These are phyloP conservation scores for Grammatotria lemairii DNA, from an alignment of 2,113 vertebrate genomes.

Conservation along the genomic window DNA sequence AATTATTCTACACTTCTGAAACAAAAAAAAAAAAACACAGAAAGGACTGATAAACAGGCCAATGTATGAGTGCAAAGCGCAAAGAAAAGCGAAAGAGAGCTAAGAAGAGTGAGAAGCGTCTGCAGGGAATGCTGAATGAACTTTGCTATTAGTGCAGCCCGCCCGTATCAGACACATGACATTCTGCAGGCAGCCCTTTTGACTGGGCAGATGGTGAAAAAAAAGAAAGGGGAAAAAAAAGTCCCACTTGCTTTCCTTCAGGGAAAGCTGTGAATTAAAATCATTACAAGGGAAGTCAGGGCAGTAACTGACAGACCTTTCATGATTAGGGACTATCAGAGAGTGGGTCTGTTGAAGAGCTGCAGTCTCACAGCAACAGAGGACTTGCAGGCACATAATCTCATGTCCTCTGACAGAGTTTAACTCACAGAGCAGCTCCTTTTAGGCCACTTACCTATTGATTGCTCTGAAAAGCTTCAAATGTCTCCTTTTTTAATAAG, in stretches of 20 bases:
- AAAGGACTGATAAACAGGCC: not conserved
- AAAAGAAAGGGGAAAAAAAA: constrained; percentile 13
- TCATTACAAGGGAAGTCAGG: constrained; percentile 55
- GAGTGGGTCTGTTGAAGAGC: constrained; percentile 46
- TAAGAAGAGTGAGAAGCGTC: not conserved
- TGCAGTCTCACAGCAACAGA: constrained; percentile 57
- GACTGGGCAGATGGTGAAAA: not conserved
- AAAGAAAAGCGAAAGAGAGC: not conserved
- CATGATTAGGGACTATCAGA: constrained; percentile 55
- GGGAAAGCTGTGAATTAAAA: constrained; percentile 64
- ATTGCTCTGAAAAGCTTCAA: constrained; percentile 22
- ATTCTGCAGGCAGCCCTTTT: constrained; percentile 39
- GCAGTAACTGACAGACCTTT: constrained; percentile 55
- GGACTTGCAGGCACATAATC: constrained; percentile 54
- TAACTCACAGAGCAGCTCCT: constrained; percentile 17
- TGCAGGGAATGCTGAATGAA: constrained; percentile 6
- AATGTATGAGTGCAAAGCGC: not conserved
- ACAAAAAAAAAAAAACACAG: not conserved
- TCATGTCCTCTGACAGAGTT: constrained; percentile 34
- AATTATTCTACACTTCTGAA: not conserved
- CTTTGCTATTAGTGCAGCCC: constrained; percentile 1
- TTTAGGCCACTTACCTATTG: constrained; percentile 36
- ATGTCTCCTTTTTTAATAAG: constrained; percentile 9
- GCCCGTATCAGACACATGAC: constrained; percentile 33
- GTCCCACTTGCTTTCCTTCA: constrained; percentile 31